Percentiles rank a stretch among this genome's conserved stretches.
Conservation (phyloP, 2,113 vertebrate species). For the human (Homo sapiens) region GRCh38 chr13:59267501-59268000, state of each 20-base stretch:
- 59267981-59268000: not conserved
- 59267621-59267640: not conserved
- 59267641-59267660: not conserved
- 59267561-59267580: not conserved
- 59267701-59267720: not conserved
- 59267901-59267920: not conserved
- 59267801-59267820: constrained; percentile 8
- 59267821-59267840: not conserved
- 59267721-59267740: not conserved
- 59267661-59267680: not conserved
- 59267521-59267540: not conserved
- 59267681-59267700: not conserved
- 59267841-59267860: not conserved
- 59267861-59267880: not conserved
- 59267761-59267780: not conserved
- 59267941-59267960: not conserved
- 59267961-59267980: not conserved
- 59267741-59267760: not conserved
- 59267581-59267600: not conserved
- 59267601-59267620: not conserved
- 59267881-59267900: not conserved
- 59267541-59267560: not conserved
- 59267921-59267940: not conserved
- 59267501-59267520: not conserved
- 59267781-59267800: not conserved